phyloP scores from a whole-genome alignment of 2,888 invertebrate genomes.

The Gryllus longicercus region DNA sequence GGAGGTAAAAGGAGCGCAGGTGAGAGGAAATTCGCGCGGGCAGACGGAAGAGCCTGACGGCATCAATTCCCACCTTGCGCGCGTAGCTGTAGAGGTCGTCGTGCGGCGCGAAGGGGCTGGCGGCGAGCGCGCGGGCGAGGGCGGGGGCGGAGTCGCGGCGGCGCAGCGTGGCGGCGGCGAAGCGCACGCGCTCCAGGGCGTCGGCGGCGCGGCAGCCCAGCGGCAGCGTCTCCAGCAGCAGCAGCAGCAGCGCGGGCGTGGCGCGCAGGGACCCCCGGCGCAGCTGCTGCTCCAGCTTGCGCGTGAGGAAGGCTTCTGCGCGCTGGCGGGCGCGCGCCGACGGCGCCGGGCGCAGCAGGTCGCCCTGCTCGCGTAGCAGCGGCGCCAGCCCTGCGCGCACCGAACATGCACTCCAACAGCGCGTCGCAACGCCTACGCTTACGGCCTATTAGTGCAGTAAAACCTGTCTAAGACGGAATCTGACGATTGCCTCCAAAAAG shows the following conservation, averaged over 20 bases:
- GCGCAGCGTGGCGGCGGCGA: neutral
- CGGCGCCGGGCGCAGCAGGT: neutral
- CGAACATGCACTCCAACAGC: no score
- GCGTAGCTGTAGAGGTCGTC: constrained; percentile 17
- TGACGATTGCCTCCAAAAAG: no score
- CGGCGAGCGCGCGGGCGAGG: neutral
- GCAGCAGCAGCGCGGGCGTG: neutral
- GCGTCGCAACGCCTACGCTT: no score
- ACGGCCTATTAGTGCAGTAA: no score
- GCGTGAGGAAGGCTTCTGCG: neutral
- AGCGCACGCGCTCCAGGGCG: neutral
- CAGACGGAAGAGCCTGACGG: no score
- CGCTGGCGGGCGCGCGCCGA: neutral
- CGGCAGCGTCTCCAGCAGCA: neutral
- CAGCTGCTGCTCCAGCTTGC: neutral
- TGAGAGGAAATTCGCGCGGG: no score
- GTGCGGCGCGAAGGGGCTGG: neutral
- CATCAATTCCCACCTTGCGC: neutral
- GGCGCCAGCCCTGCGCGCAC: neutral
- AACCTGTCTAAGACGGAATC: no score
- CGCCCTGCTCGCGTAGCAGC: neutral
- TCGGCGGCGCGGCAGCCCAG: neutral
- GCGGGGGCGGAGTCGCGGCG: neutral
- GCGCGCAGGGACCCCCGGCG: neutral
- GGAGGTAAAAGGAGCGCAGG: no score